Evolutionary conservation across 92 coral and sea anemone species (phyloP).

Genomic region (Actinostola sp.): DNA sequence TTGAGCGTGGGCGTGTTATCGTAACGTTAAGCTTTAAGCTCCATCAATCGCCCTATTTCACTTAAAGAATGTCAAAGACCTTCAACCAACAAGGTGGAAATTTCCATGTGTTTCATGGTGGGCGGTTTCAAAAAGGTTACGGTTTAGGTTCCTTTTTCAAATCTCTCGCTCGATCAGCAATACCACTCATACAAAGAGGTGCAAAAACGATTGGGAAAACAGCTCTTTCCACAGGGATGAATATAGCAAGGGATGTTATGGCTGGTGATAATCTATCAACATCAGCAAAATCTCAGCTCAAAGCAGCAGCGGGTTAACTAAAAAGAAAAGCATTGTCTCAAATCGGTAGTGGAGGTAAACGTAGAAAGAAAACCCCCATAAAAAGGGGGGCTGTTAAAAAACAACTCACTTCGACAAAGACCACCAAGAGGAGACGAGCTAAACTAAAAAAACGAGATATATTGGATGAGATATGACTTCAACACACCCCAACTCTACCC

Average conservation of each 20-base stretch:
- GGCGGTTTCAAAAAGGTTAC: conserved; percentile 27
- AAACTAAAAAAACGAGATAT: not conserved
- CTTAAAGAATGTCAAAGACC: not conserved
- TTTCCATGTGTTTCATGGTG: conserved; percentile 3
- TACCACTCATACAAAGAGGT: not conserved
- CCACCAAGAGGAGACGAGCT: not conserved
- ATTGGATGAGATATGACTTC: not conserved
- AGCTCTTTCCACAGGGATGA: conserved; percentile 18
- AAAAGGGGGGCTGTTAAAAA: not conserved
- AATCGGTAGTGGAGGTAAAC: conserved; percentile 2
- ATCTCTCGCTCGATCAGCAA: not conserved
- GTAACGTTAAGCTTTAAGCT: conserved; percentile 3
- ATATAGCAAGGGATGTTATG: too few relatives aligned
- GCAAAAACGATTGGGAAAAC: conserved; percentile 6
- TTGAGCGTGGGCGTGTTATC: too few relatives aligned
- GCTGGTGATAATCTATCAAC: too few relatives aligned
- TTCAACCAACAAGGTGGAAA: conserved; percentile 12
- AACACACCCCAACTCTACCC: not conserved
- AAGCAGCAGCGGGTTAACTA: not conserved
- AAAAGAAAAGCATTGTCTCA: conserved; percentile 1
- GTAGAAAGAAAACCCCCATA: not conserved
- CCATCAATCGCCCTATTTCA: not conserved
- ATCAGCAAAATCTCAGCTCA: not conserved
- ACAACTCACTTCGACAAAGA: too few relatives aligned
- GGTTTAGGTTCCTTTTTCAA: conserved; percentile 30